Evolutionary conservation across 1,140 invertebrate species (phyloP).

Genomic region (Agraylea sexmaculata): DNA sequence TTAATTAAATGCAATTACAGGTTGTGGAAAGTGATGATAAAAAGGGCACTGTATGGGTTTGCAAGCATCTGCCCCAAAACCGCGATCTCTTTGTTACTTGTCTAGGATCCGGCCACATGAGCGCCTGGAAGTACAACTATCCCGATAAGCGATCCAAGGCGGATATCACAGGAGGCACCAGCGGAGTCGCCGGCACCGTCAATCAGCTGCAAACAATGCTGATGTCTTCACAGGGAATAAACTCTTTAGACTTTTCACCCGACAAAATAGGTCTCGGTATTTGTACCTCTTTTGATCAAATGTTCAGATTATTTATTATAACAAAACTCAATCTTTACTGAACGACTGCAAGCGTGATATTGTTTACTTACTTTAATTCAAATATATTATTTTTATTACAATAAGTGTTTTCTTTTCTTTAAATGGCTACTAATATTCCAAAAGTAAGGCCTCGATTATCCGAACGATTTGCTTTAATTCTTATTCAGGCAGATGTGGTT

Average conservation of each 20-base stretch:
- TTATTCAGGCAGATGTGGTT: too few species aligned
- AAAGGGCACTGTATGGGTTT: conserved; percentile 61
- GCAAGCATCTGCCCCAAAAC: conserved; percentile 84
- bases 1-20: conserved; percentile 22
- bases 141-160: conserved; percentile 59
- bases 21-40: conserved; percentile 31
- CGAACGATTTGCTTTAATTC: too few species aligned
- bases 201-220: conserved; percentile 66
- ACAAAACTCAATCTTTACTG: conserved; percentile 71
- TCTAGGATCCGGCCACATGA: conserved; percentile 76
- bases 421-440: too few species aligned
- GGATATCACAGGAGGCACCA: conserved; percentile 53
- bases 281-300: conserved; percentile 87
- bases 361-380: too few species aligned
- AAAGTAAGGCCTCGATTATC: too few species aligned
- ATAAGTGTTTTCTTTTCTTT: too few species aligned
- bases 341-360: too few species aligned
- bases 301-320: conserved; percentile 72
- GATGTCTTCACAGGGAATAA: conserved; percentile 80
- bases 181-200: conserved; percentile 66
- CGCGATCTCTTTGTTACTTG: conserved; percentile 87
- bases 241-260: conserved; percentile 80
- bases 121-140: conserved; percentile 93
- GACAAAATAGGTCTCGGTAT: conserved; percentile 82
- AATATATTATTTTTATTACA: too few species aligned